Evolutionary conservation across 2,888 invertebrate species (phyloP).

Genomic region (Taenaris catops): DNA sequence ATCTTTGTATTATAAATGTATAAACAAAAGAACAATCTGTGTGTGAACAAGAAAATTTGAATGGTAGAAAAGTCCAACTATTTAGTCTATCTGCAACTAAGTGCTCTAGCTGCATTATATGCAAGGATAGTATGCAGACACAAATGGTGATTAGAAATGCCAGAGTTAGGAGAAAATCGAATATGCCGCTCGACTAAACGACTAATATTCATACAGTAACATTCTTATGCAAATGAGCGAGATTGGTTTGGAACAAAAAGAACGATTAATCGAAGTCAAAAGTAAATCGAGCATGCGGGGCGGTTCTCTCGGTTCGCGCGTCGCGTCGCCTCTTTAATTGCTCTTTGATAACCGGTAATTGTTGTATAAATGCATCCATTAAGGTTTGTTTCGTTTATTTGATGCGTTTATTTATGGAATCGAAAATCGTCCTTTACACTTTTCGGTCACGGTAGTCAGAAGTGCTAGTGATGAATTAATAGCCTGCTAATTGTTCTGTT

Average conservation of each 20-base stretch:
- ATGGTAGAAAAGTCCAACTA: too few relatives aligned
- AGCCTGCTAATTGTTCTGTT: too few relatives aligned
- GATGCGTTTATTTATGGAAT: slow-evolving; percentile 34
- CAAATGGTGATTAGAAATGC: slow-evolving; percentile 15
- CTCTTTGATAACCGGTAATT: slow-evolving; percentile 63
- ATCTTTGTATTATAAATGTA: too few relatives aligned
- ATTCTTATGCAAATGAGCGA: slow-evolving; percentile 65
- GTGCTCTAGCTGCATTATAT: too few relatives aligned
- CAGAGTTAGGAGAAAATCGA: slow-evolving; percentile 21
- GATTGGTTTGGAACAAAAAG: slow-evolving; percentile 60
- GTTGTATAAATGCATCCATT: slow-evolving; percentile 60
- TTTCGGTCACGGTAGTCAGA: not conserved
- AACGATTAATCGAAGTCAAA: slow-evolving; percentile 64
- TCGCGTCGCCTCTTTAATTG: slow-evolving; percentile 60
- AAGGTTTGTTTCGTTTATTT: slow-evolving; percentile 49
- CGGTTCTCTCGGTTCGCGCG: slow-evolving; percentile 46
- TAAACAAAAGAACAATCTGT: too few relatives aligned
- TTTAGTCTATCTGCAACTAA: too few relatives aligned
- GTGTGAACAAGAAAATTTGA: not conserved
- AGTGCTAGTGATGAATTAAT: too few relatives aligned
- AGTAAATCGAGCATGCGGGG: slow-evolving; percentile 56
- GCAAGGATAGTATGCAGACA: slow-evolving; percentile 12
- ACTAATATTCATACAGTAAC: slow-evolving; percentile 30
- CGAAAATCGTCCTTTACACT: slow-evolving; percentile 26
- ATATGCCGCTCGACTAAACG: slow-evolving; percentile 22